phyloP scores from a whole-genome alignment of 2,797 vertebrate species.

The Limnodromus scolopaceus region DNA sequence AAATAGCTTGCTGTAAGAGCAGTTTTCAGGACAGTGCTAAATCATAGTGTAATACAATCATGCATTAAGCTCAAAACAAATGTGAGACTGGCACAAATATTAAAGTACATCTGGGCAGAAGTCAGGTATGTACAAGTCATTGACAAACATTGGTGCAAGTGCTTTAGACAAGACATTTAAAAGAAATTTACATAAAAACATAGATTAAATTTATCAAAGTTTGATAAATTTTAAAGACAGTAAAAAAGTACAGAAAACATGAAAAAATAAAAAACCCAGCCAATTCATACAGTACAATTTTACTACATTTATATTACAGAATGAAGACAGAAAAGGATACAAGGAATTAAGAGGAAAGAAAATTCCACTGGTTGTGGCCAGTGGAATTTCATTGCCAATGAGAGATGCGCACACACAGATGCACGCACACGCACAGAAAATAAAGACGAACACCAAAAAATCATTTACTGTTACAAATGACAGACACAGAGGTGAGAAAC shows the following conservation, averaged over 20 bases:
- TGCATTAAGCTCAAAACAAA: conserved; percentile 78
- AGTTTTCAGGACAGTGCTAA: conserved; percentile 73
- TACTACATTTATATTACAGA: conserved; percentile 80
- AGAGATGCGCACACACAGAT: conserved; percentile 49
- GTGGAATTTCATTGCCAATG: conserved; percentile 69
- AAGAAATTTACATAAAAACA: conserved; percentile 79
- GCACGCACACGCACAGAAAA: conserved; percentile 54
- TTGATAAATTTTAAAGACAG: conserved; percentile 82
- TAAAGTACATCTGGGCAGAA: conserved; percentile 71
- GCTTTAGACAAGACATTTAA: conserved; percentile 76
- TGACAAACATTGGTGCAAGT: conserved; percentile 70
- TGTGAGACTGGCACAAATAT: conserved; percentile 70
- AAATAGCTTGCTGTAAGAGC: conserved; percentile 49
- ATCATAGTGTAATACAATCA: conserved; percentile 77
- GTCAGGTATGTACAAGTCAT: conserved; percentile 78
- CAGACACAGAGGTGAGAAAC: conserved; percentile 81
- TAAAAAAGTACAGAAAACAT: conserved; percentile 80
- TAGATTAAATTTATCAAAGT: conserved; percentile 81
- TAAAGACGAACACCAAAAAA: conserved; percentile 61
- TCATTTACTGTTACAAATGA: conserved; percentile 77
- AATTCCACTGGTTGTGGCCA: conserved; percentile 47
- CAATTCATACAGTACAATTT: conserved; percentile 75
- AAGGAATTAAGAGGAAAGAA: conserved; percentile 73
- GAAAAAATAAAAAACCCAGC: conserved; percentile 58
- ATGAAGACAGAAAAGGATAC: conserved; percentile 78